Base-by-base conservation (phyloP, 2,888 invertebrate genomes). In the Thera britannica region DNA sequence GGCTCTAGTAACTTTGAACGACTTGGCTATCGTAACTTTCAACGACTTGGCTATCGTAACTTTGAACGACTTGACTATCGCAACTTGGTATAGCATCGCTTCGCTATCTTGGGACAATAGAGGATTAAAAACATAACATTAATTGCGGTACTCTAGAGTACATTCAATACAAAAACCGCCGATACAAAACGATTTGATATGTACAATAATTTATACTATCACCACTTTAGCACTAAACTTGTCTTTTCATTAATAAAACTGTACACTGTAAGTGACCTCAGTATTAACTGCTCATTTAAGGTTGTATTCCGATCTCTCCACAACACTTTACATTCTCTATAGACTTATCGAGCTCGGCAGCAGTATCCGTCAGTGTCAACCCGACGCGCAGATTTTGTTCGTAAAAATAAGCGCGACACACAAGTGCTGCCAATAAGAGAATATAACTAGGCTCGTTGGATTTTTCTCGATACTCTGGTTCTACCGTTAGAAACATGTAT, bases 121-220 rank as follows among this genome's bases (percentile, higher is more conserved):
- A 9, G 8, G 9, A 9, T 46, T 46, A 46, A 46, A 38, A 46
- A 46, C 44, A 46, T 46, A 46, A 46, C 9, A 7, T 84, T 88
- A 91, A 90, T 90, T 90, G 88, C 90, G 79, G 79, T 76, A 76
- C 65, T 75, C 81, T 82, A 82, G 23, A 58, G 52, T 88, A 88
- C 84, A 89, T 73, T 81, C 79, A 74, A 80, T 89, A 88, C 81
- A 87, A 87, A 56, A 84, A 83, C 75, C 81, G 81, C 79, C 76
- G 73, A 83, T 77, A 90, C 85, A 81, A 90, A 86, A 83, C 72
- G 74, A 74, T 73, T 82, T 92, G 92, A 92, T 92, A 92, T 92
- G 92, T 92, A 91, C 92, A 92, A 79, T 81, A 83, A 74, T 48
- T 78, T 82, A 80, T 67, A 68, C 77, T 80, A 83, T 81, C 82